These are phyloP conservation scores for Ovibos moschatus DNA, from an alignment of 2,113 vertebrate genomes.

Conservation along the genomic window DNA sequence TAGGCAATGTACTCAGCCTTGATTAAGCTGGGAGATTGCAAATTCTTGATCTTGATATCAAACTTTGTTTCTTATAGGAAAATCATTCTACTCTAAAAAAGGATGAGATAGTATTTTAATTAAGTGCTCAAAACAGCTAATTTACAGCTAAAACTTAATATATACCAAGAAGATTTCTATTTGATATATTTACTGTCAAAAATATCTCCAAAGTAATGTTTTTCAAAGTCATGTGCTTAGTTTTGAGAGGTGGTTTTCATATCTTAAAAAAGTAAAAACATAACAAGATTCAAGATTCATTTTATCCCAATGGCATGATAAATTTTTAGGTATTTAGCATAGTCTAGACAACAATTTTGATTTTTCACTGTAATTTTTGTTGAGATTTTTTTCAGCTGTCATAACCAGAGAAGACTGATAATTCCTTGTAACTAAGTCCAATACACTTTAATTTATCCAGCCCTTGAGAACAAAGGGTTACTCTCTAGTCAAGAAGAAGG, in stretches of 20 bases:
- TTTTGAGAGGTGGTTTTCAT: background rate
- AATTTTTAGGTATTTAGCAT: background rate
- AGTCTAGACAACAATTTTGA: background rate
- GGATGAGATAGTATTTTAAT: background rate
- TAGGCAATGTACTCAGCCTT: background rate
- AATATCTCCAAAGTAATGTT: background rate
- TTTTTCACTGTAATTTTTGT: background rate
- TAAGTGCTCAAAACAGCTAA: background rate
- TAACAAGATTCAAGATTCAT: background rate
- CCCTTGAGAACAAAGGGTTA: background rate
- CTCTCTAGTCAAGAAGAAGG: background rate
- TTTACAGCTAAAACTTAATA: background rate
- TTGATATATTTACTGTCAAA: background rate
- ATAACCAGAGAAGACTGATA: background rate
- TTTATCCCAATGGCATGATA: background rate
- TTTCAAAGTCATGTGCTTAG: background rate
- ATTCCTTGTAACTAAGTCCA: background rate
- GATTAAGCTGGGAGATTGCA: background rate
- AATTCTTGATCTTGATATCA: background rate
- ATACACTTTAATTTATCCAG: background rate
- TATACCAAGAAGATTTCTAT: background rate
- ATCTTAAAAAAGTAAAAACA: background rate
- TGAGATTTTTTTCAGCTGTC: background rate
- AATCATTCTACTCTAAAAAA: background rate
- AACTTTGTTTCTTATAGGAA: background rate